A percentile compares a stretch with the other conserved stretches of the same genome.
Conservation (phyloP, 1,140 invertebrate species). For the Bombus sylvicola region DNA sequence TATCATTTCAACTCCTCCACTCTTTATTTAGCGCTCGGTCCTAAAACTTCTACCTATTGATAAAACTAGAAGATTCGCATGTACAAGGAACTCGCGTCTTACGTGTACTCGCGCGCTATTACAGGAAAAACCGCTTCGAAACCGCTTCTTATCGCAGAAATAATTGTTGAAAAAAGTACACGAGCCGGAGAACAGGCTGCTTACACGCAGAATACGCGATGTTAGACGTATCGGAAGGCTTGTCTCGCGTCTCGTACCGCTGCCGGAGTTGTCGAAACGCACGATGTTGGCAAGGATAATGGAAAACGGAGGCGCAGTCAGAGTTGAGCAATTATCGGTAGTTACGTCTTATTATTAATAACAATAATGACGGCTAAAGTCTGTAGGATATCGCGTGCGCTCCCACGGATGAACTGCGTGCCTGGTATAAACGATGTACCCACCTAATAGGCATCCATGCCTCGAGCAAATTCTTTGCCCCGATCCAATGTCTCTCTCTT, state of each 20-base stretch:
- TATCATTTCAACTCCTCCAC: too few species aligned
- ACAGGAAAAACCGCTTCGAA: not conserved
- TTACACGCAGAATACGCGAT: not conserved
- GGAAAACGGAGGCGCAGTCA: conserved; percentile 80
- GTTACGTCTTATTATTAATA: conserved; percentile 82
- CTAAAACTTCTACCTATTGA: too few species aligned
- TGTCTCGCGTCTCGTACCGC: not conserved
- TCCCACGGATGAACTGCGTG: conserved; percentile 81
- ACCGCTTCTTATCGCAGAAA: not conserved
- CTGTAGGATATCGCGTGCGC: conserved; percentile 78
- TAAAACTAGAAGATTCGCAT: too few species aligned
- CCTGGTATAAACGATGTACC: conserved; percentile 79
- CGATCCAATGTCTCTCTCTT: conserved; percentile 61
- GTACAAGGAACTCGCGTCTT: not conserved
- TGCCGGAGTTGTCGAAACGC: conserved; percentile 43
- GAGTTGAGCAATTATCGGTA: conserved; percentile 81
- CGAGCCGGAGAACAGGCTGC: not conserved
- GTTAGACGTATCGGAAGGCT: too few species aligned
- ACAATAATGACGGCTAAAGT: conserved; percentile 80
- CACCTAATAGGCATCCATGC: conserved; percentile 81
- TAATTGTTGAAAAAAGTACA: not conserved
- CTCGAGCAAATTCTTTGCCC: conserved; percentile 79
- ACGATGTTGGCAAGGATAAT: conserved; percentile 69
- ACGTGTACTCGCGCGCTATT: not conserved
- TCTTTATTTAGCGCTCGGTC: too few species aligned